These are phyloP conservation scores for Lanistes nyassanus DNA, from an alignment of 1,140 invertebrate species.

Conservation along the genomic window DNA sequence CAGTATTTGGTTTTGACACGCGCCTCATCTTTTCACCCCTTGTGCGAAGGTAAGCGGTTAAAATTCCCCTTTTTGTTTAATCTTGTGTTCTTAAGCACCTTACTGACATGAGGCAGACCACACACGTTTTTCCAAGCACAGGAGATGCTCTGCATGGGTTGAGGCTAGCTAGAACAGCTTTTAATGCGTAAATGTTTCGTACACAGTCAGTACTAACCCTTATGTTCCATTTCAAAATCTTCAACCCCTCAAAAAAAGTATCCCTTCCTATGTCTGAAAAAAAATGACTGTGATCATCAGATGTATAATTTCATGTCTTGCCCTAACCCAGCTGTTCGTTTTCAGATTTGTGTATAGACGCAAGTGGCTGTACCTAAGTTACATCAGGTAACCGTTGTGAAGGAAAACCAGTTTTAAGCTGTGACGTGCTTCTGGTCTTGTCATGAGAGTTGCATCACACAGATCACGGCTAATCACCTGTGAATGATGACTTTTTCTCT, in stretches of 20 bases:
- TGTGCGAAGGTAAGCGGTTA: constrained; percentile 69
- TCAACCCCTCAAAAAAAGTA: too few species aligned
- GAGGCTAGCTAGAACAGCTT: too few species aligned
- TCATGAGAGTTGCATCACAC: too few species aligned
- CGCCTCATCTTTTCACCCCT: constrained; percentile 77
- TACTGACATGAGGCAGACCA: not conserved
- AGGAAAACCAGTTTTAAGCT: not conserved
- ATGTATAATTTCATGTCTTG: not conserved
- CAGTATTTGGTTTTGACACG: constrained; percentile 84
- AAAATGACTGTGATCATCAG: too few species aligned
- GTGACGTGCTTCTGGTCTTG: not conserved
- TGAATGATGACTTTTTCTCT: too few species aligned
- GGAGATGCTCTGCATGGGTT: too few species aligned
- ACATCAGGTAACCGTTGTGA: constrained; percentile 37
- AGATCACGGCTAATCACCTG: too few species aligned
- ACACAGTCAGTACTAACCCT: too few species aligned
- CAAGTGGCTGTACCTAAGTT: constrained; percentile 32
- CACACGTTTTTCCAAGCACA: too few species aligned
- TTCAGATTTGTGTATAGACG: constrained; percentile 38
- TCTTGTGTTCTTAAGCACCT: not conserved
- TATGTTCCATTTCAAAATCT: too few species aligned
- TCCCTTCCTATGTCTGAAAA: too few species aligned
- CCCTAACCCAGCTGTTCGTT: not conserved
- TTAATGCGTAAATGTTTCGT: too few species aligned
- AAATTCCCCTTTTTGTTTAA: not conserved